These are phyloP conservation scores for Suillia variegata DNA, from an alignment of 2,888 invertebrate species.

Conservation along the genomic window DNA sequence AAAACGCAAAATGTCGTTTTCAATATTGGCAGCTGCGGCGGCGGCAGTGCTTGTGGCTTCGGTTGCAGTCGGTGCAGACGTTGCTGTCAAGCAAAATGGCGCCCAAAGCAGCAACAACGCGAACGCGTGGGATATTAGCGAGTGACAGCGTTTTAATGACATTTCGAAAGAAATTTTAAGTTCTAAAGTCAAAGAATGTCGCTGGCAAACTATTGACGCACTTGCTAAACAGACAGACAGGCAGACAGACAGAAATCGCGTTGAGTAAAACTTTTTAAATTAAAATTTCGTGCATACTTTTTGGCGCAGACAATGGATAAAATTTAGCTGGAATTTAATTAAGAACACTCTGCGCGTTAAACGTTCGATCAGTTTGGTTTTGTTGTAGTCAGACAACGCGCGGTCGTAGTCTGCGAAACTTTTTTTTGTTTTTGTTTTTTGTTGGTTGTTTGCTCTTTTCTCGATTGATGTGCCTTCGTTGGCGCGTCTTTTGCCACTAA, in stretches of 20 bases:
- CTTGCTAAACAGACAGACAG: too few relatives aligned
- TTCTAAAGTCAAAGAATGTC: not conserved
- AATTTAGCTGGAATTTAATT: not conserved
- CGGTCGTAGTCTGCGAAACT: slow-evolving; percentile 4
- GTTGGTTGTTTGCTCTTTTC: not conserved
- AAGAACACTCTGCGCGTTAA: slow-evolving; percentile 1
- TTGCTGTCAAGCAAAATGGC: not conserved
- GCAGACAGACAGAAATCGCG: too few relatives aligned
- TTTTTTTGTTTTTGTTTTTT: not conserved
- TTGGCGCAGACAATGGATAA: not conserved
- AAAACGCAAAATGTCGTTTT: slow-evolving; percentile 45
- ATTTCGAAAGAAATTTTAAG: too few relatives aligned
- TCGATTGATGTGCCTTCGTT: not conserved
- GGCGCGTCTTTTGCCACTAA: slow-evolving; percentile 17
- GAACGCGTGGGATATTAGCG: too few relatives aligned
- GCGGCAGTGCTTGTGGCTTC: too few relatives aligned
- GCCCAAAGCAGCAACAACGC: not conserved
- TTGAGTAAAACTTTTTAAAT: slow-evolving; percentile 23
- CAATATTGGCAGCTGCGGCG: slow-evolving; percentile 29
- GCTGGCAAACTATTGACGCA: not conserved
- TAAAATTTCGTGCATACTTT: slow-evolving; percentile 24
- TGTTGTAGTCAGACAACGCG: too few relatives aligned
- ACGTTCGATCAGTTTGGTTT: not conserved
- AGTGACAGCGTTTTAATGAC: slow-evolving; percentile 18
- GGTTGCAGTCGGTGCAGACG: slow-evolving; percentile 24